A percentile compares a stretch with the other conserved stretches of the same genome.
Conservation (phyloP, 2,888 invertebrate genomes). For the Hirtodrosophila duncani region DNA sequence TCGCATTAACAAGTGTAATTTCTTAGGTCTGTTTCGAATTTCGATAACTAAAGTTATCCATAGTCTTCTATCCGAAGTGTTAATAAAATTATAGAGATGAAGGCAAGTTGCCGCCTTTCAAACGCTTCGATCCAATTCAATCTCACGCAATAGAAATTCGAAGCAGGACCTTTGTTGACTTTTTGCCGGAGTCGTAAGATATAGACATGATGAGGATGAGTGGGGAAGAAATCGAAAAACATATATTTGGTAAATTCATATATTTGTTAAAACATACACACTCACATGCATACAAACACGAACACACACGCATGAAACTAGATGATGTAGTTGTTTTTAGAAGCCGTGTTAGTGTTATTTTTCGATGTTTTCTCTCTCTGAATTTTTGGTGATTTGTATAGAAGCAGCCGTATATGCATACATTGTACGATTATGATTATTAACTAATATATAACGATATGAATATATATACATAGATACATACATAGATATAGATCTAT, state of each 20-base stretch:
- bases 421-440: conserved; percentile 61
- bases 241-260: conserved; percentile 16
- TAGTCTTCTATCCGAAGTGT: no score
- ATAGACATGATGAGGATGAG: conserved; percentile 26
- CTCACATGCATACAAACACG: conserved; percentile 12
- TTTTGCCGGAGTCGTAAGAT: no score
- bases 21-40: no score
- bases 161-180: no score
- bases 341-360: conserved; percentile 67
- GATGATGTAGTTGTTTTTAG: conserved; percentile 64
- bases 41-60: no score
- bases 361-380: conserved; percentile 63
- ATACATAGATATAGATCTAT: no score
- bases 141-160: no score
- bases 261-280: conserved; percentile 17
- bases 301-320: conserved; percentile 28
- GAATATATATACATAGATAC: conserved; percentile 2
- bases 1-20: no score
- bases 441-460: conserved; percentile 56
- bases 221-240: conserved; percentile 5
- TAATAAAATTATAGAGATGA: no score
- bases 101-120: no score
- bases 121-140: no score
- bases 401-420: conserved; percentile 48
- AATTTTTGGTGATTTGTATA: conserved; percentile 65